Evolutionary conservation across 2,888 invertebrate genomes (phyloP).

Genomic region (Agriopis leucophaearia): DNA sequence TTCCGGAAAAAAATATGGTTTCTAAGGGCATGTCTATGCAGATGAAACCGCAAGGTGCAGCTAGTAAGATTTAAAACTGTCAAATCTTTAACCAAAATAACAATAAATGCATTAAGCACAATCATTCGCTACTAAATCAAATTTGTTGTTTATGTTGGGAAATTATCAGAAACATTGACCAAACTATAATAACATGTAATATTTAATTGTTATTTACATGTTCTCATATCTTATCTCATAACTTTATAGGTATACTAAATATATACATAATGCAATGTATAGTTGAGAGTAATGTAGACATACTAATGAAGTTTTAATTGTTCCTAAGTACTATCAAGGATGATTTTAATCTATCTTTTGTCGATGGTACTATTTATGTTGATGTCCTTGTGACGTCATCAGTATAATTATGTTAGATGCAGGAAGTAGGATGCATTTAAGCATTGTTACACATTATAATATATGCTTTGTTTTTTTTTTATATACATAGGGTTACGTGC

Average conservation of each 20-base stretch:
- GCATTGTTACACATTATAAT: neutral
- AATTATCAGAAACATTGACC: conserved; percentile 19
- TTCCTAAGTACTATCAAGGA: too few species aligned
- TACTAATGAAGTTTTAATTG: neutral
- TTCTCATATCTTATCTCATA: conserved; percentile 28
- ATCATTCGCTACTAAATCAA: neutral
- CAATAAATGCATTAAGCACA: too few species aligned
- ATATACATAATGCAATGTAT: neutral
- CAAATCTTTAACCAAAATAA: too few species aligned
- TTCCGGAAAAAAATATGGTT: too few species aligned
- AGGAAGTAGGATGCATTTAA: neutral
- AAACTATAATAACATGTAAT: conserved; percentile 32
- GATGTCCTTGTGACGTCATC: conserved; percentile 41
- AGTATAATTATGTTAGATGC: neutral
- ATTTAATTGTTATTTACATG: conserved; percentile 36
- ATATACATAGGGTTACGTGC: too few species aligned
- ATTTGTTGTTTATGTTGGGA: neutral
- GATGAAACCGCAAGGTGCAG: too few species aligned
- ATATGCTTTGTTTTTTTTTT: too few species aligned
- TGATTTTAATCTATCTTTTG: too few species aligned
- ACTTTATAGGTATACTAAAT: conserved; percentile 1
- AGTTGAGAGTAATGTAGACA: neutral
- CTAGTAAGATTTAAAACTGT: too few species aligned
- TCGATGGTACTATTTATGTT: conserved; percentile 12
- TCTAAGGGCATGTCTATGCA: too few species aligned